Base-by-base conservation (phyloP, 2,888 invertebrate genomes). In the Mallateleia sp. region DNA sequence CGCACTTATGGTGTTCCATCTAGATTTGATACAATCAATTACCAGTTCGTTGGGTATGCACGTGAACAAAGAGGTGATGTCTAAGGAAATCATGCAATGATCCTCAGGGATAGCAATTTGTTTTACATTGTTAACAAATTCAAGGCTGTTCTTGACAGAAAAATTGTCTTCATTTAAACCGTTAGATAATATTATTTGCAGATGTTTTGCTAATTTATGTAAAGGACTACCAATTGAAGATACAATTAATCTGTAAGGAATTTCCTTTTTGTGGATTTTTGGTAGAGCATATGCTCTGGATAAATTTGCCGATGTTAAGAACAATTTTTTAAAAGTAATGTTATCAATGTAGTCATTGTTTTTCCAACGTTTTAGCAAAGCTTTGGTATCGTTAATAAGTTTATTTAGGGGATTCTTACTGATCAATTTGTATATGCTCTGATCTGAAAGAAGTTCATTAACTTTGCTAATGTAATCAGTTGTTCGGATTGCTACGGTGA, bases 1-100 rank as follows among this genome's bases (percentile, higher is more conserved):
- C 1, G n/a, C 1, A 15, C 18, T 2, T 4, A 84, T 58, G 0
- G 14, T 2, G 1, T 52, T 1, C 58, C 47, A 78, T 24, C 83
- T 24, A 3, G 18, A 34, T 50, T 64, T 38, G 15, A 84, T 28
- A 32, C 78, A 47, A 0, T 32, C 14, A 2, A 83, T 25, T 0
- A 87, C 71, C 28, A 79, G 24, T 0, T 75, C 20, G 2, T 79
- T 64, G 9, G 89, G 89, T 24, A 90, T 78, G 42, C 80, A 87
- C 0, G 89, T 90, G 25, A 83, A 90, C 7, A 90, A 47, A 1
- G 89, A 81, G 0, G 32, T 47, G 3, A 90, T 85, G 45, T 89
- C 89, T 11, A 88, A 47, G 1, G 75, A 85, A 7, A 85, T 15
- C 20, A 80, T 22, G 1, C 60, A n/a, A 34, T 67, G n/a, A 9